Percentiles rank a stretch among this genome's conserved stretches.
phyloP scores from a whole-genome alignment of 2,113 vertebrate species.

The rat (Rattus norvegicus) region GRCr8 NC_086019.1:211339501-211340000 shows the following conservation, averaged over 20 bases:
- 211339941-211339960: not conserved
- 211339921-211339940: not conserved
- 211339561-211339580: not conserved
- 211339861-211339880: not conserved
- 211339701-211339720: not conserved
- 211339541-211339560: not conserved
- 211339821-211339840: too few relatives aligned
- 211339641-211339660: not conserved
- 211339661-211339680: not conserved
- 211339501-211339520: not conserved
- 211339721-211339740: too few relatives aligned
- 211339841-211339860: too few relatives aligned
- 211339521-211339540: not conserved
- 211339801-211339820: not conserved
- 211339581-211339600: not conserved
- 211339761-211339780: not conserved
- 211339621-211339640: not conserved
- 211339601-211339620: not conserved
- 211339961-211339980: not conserved
- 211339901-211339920: not conserved
- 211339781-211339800: not conserved
- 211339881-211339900: not conserved
- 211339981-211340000: not conserved
- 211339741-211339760: not conserved
- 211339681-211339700: not conserved